A percentile compares a stretch with the other conserved stretches of the same genome.
Evolutionary conservation across 2,888 invertebrate genomes (phyloP).

Genomic region (Phyto melanocephala): DNA sequence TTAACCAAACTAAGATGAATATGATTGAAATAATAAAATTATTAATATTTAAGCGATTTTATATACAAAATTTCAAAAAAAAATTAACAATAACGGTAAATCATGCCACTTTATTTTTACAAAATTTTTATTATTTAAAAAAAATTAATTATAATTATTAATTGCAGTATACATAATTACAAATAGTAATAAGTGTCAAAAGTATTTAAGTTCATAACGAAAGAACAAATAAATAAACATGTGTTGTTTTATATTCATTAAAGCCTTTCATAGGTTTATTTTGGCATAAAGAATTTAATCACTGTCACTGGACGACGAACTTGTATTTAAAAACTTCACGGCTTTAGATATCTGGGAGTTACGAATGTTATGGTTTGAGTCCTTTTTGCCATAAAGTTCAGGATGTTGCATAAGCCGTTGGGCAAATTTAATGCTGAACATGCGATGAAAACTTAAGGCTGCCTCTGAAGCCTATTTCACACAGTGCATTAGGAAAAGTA

Average conservation of each 20-base stretch:
- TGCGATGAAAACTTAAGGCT: conserved; percentile 85
- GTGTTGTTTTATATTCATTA: background rate
- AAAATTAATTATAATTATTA: background rate
- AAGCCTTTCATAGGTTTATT: background rate
- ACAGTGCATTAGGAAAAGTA: conserved; percentile 28
- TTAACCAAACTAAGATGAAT: conserved; percentile 27
- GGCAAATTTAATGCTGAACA: conserved; percentile 80
- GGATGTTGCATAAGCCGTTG: conserved; percentile 54
- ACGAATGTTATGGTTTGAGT: conserved; percentile 56
- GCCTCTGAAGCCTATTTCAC: conserved; percentile 83
- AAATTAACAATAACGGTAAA: background rate
- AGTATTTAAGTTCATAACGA: conserved; percentile 15
- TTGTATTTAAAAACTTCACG: conserved; percentile 32
- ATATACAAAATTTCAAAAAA: background rate
- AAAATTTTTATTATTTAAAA: conserved; percentile 6
- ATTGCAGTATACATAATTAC: conserved; percentile 13
- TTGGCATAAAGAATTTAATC: background rate
- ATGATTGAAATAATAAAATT: conserved; percentile 29
- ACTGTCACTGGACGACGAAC: conserved; percentile 53
- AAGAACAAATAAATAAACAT: background rate
- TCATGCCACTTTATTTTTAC: background rate
- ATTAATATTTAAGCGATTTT: too few relatives aligned
- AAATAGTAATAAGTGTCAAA: conserved; percentile 26
- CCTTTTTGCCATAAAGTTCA: conserved; percentile 53
- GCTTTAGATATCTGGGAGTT: conserved; percentile 32